These are phyloP conservation scores for Albula glossodonta DNA, from an alignment of 2,113 vertebrate genomes.

Conservation along the genomic window DNA sequence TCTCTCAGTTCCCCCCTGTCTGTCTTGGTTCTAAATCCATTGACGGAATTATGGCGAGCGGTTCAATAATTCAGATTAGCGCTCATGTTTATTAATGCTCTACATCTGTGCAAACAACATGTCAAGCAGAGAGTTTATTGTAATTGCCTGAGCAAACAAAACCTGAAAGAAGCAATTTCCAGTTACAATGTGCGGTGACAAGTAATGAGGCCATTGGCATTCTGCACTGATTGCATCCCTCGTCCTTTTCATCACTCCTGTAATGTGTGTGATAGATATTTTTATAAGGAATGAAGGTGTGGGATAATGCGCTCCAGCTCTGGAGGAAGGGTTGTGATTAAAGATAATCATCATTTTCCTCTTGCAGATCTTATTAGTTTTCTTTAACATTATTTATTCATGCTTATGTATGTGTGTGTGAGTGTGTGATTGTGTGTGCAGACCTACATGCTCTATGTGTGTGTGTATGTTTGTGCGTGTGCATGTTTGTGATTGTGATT, in stretches of 20 bases:
- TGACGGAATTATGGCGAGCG: slow-evolving; percentile 94
- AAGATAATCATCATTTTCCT: slow-evolving; percentile 93
- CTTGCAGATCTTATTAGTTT: slow-evolving; percentile 87
- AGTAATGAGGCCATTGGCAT: slow-evolving; percentile 99
- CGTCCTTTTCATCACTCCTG: slow-evolving; percentile 84
- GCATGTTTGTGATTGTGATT: background rate
- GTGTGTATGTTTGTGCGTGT: background rate
- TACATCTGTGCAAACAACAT: slow-evolving; percentile 99
- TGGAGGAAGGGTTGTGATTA: slow-evolving; percentile 94
- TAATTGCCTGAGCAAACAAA: slow-evolving; percentile 99
- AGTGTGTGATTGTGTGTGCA: background rate
- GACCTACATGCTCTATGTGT: background rate
- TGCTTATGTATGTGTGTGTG: slow-evolving; percentile 74
- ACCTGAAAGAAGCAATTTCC: slow-evolving; percentile 99
- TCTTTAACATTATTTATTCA: slow-evolving; percentile 87
- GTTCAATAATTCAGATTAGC: slow-evolving; percentile 99
- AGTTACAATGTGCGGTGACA: slow-evolving; percentile 99
- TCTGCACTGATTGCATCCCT: slow-evolving; percentile 86
- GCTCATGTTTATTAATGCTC: slow-evolving; percentile 99
- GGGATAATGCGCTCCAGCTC: slow-evolving; percentile 87
- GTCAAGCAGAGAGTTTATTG: slow-evolving; percentile 99
- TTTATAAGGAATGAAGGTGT: slow-evolving; percentile 95
- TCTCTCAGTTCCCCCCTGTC: slow-evolving; percentile 62
- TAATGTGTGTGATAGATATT: slow-evolving; percentile 92
- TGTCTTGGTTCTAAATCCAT: slow-evolving; percentile 90